Conservation (phyloP, 1,140 invertebrate species). For the Caerostris darwini region DNA sequence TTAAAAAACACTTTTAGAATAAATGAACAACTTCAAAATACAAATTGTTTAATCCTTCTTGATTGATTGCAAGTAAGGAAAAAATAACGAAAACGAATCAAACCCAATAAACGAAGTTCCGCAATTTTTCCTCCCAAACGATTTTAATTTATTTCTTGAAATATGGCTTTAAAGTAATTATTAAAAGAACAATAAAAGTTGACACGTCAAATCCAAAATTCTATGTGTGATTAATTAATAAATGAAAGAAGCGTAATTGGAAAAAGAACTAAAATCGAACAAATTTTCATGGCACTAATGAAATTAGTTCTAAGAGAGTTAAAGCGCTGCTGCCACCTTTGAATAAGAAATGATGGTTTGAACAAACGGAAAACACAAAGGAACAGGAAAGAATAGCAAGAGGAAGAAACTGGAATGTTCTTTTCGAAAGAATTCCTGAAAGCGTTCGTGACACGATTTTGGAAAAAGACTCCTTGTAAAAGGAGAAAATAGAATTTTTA, state of each 20-base stretch:
- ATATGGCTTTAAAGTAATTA: too few species aligned
- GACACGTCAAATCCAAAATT: background rate
- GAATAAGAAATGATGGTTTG: slow-evolving; percentile 10
- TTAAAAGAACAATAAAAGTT: too few species aligned
- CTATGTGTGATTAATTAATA: background rate
- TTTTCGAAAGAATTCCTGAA: background rate
- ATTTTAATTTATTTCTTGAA: too few species aligned
- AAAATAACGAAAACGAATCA: too few species aligned
- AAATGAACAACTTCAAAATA: too few species aligned
- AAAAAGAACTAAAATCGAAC: background rate
- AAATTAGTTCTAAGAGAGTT: slow-evolving; percentile 27
- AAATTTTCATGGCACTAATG: slow-evolving; percentile 7
- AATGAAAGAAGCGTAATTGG: background rate
- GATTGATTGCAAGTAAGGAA: too few species aligned
- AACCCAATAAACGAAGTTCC: too few species aligned
- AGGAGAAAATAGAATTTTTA: slow-evolving; percentile 6
- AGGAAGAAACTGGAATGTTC: background rate
- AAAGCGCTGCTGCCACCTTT: background rate
- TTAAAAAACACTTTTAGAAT: too few species aligned
- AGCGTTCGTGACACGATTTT: slow-evolving; percentile 1
- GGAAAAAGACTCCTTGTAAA: background rate
- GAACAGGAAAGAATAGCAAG: background rate
- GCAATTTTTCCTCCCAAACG: too few species aligned
- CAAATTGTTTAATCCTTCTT: too few species aligned
- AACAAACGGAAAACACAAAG: background rate